Base-by-base conservation (phyloP, 2,888 invertebrate species). In the Tenthredo amoena region DNA sequence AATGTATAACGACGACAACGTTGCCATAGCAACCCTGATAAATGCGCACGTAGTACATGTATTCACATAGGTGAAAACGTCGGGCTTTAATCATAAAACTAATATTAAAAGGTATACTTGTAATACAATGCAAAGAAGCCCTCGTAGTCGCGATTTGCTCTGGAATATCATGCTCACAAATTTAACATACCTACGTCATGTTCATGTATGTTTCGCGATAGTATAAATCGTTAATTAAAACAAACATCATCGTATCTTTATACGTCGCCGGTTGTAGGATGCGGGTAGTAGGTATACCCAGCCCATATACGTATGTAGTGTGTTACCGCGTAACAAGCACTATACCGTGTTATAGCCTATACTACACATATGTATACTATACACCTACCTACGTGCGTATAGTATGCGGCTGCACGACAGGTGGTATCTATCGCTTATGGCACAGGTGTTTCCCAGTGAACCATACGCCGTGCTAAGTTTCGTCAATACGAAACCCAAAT, bases 361-460 rank as follows among this genome's bases (percentile, higher is more conserved):
- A 26, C 26, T 62, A 21, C 26, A 31, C n/a, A n/a, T n/a, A 6
- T 55, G 1, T 18, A 47, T 43, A 47, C 12, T 47, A 65, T 68
- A 18, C 43, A 74, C 72, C 9, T n/a, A 76, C 9, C 74, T 26
- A 74, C 18, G 9, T 21, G 21, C 74, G 9, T 55, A 55, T 55
- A 74, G 43, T 34, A 21, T 43, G 40, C 3, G 31, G 77, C 77
- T 34, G 18, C 2, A 26, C 77, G 77, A 55, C 77, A 77, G 55
- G 50, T 77, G 77, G 55, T 77, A 55, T 34, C 55, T 26, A 43
- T 43, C n/a, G 71, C 21, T 10, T 65, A 34, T 40, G 40, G 58
- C 62, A 81, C 65, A 37, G 62, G 81, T 62, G 81, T 58, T 81
- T 81, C 81, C 81, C 81, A 43, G 26, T 81, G 62, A 81, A 81